phyloP scores from a whole-genome alignment of 2,888 invertebrate species.

The Dascillus cervinus region DNA sequence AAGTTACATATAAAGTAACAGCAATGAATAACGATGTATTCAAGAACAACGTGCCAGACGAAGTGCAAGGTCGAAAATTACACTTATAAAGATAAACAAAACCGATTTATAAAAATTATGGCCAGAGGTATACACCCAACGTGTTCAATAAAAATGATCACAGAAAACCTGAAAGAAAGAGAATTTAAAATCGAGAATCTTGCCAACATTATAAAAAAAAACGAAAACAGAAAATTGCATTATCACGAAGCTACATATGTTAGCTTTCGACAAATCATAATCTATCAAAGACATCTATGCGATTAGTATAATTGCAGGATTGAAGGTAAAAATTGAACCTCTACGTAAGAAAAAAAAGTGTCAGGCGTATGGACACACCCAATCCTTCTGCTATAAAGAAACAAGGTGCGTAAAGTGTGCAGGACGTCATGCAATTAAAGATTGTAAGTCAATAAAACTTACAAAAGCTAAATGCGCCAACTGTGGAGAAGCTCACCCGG shows the following conservation, averaged over 20 bases:
- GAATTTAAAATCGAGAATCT: slow-evolving; percentile 5
- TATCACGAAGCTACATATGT: slow-evolving; percentile 7
- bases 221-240: slow-evolving; percentile 4
- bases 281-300: slow-evolving; percentile 4
- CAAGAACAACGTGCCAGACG: slow-evolving; percentile 8
- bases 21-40: slow-evolving; percentile 10
- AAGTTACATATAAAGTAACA: slow-evolving; percentile 6
- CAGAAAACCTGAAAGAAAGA: slow-evolving; percentile 4
- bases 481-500: slow-evolving; percentile 13
- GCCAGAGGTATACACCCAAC: slow-evolving; percentile 9
- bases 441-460: slow-evolving; percentile 9
- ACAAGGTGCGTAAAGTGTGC: slow-evolving; percentile 15
- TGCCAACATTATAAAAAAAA: slow-evolving; percentile 8
- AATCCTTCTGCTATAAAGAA: slow-evolving; percentile 4
- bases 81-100: slow-evolving; percentile 7
- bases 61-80: slow-evolving; percentile 9
- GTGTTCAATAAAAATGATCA: slow-evolving; percentile 6
- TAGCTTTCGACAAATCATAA: slow-evolving; percentile 8
- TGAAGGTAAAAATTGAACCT: slow-evolving; percentile 10
- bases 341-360: slow-evolving; percentile 9
- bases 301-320: slow-evolving; percentile 6
- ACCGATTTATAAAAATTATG: slow-evolving; percentile 9
- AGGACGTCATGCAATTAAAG: slow-evolving; percentile 7
- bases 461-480: slow-evolving; percentile 10
- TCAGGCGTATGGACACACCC: slow-evolving; percentile 9